Conservation (phyloP, 2,113 vertebrate species). For the Pimephales promelas region DNA sequence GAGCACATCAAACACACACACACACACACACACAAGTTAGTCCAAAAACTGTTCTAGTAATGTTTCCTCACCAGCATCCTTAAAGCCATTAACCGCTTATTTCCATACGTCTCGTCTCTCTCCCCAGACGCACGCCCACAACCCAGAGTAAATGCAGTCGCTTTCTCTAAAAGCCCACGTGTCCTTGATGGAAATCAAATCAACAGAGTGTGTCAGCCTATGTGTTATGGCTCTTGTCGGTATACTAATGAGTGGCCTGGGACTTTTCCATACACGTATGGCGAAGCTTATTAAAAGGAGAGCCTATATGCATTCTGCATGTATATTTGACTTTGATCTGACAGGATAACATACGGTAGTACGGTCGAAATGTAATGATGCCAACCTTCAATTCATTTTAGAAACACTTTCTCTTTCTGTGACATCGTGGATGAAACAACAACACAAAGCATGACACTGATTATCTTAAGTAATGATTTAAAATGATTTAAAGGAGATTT, state of each 20-base stretch:
- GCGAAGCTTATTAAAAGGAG: neutral
- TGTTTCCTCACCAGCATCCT: neutral
- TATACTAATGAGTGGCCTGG: neutral
- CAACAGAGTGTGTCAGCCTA: neutral
- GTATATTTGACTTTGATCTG: slow-evolving; percentile 27
- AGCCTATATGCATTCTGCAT: neutral
- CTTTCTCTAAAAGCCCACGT: slow-evolving; percentile 13
- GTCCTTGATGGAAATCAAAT: slow-evolving; percentile 27
- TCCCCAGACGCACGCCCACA: slow-evolving; percentile 2
- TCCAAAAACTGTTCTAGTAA: neutral
- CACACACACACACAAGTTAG: neutral
- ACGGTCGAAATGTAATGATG: too few relatives aligned
- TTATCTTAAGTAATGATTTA: too few relatives aligned
- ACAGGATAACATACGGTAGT: neutral
- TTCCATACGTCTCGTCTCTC: neutral
- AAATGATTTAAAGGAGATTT: too few relatives aligned
- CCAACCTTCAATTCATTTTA: too few relatives aligned
- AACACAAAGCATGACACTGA: too few relatives aligned
- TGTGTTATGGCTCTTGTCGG: neutral
- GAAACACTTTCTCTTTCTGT: too few relatives aligned
- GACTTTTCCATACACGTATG: neutral
- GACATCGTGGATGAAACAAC: too few relatives aligned
- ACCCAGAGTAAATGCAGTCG: neutral
- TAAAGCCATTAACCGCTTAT: slow-evolving; percentile 6
- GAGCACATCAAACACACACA: neutral